Evolutionary conservation across 1,140 invertebrate genomes (phyloP), one percentile per base, ranked within the genome.

Genomic region (Sesamia nonagrioides): DNA sequence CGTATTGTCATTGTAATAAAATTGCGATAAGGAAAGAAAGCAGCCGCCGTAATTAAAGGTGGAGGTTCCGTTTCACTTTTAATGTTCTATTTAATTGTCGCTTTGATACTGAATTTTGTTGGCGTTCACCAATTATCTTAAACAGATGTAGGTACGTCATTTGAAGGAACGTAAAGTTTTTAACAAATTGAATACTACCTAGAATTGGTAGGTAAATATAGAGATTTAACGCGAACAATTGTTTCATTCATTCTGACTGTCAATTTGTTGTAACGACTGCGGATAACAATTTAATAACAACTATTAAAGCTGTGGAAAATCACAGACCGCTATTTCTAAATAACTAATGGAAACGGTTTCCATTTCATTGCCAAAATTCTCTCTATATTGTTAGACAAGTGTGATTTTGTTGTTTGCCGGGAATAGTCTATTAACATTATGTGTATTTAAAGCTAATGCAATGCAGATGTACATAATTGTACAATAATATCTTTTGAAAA

Each of bases 1-100:
- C 84, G 86, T 91, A 93, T 90, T 92, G 87, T 92, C 89, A 89
- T 91, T 86, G 82, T 91, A 89, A 91, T 91, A 89, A 91, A 90
- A 89, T 87, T 87, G 82, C 83, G 89, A 91, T 91, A 90, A 88
- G 88, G 87, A 92, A 91, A 91, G 85, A 91, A 91, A 91, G 83
- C 91, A 89, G 87, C 82, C 85, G 82, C 76, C 74, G 88, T 89
- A 90, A 92, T 92, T 94, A 93, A 92, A 89, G 86, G 76, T 86
- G 86, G 82, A 84, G 86, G 80, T 85, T 86, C 88, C 75, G 54
- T 84, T 85, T 82, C 79, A 68, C 63, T 78, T 69, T 80, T 82
- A 79, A 84, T 86, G 81, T 86, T 86, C 86, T 86, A 84, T 84
- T 86, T 90, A 88, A 89, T 87, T 89, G 85, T 71, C 78, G 79